phyloP scores from a whole-genome alignment of 1,140 invertebrate genomes.

The Anthonomus grandis region DNA sequence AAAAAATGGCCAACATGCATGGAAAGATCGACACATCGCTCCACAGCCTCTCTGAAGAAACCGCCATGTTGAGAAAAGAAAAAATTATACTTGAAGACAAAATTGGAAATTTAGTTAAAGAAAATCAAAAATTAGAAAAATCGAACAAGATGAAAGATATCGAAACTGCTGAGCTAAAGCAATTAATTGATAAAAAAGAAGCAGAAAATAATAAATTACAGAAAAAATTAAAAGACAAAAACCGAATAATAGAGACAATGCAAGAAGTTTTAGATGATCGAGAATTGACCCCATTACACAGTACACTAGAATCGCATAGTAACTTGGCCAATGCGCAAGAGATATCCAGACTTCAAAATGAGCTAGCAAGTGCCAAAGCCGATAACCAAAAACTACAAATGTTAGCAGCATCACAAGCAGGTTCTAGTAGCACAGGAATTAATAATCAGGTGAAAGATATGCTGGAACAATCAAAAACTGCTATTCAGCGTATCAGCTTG shows the following conservation, averaged over 20 bases:
- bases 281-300: slow-evolving; percentile 1
- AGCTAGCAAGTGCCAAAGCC: slow-evolving; percentile 22
- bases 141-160: background rate
- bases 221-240: slow-evolving; percentile 13
- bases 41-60: slow-evolving; percentile 13
- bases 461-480: slow-evolving; percentile 34
- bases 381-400: slow-evolving; percentile 22
- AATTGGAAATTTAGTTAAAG: background rate
- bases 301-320: background rate
- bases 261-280: slow-evolving; percentile 26
- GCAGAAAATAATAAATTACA: slow-evolving; percentile 2
- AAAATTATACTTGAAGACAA: slow-evolving; percentile 7
- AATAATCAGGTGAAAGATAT: slow-evolving; percentile 34
- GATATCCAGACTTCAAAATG: slow-evolving; percentile 10
- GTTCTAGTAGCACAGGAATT: background rate
- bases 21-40: slow-evolving; percentile 40
- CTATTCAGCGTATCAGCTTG: slow-evolving; percentile 28
- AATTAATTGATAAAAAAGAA: background rate
- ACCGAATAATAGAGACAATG: slow-evolving; percentile 17
- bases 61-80: background rate
- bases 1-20: slow-evolving; percentile 42
- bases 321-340: background rate
- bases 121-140: slow-evolving; percentile 10
- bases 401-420: slow-evolving; percentile 3
- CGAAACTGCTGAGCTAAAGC: background rate